A percentile compares a stretch with the other conserved stretches of the same genome.
Evolutionary conservation across 2,888 invertebrate species (phyloP).

Genomic region (Andrena fulva): DNA sequence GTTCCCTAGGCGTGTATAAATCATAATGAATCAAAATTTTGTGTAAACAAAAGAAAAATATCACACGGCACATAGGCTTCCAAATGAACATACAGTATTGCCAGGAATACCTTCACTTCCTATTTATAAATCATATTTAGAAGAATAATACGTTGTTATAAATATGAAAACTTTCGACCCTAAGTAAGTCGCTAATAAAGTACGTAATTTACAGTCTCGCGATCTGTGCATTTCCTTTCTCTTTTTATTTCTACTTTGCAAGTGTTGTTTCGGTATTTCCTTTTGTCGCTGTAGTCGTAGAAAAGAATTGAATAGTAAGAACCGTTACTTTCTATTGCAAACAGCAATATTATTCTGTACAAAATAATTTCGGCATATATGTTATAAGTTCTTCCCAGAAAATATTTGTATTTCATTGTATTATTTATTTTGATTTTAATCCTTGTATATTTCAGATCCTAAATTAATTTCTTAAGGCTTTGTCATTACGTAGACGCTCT

Average conservation of each 20-base stretch:
- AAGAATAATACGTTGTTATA: slow-evolving; percentile 52
- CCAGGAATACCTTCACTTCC: slow-evolving; percentile 39
- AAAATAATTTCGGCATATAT: slow-evolving; percentile 51
- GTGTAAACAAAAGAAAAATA: slow-evolving; percentile 3
- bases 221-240: slow-evolving; percentile 31
- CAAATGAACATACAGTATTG: slow-evolving; percentile 20
- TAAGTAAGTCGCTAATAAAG: slow-evolving; percentile 43
- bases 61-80: slow-evolving; percentile 17
- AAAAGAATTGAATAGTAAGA: slow-evolving; percentile 43
- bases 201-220: slow-evolving; percentile 56
- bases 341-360: slow-evolving; percentile 43
- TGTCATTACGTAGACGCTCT: slow-evolving; percentile 28
- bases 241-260: slow-evolving; percentile 10
- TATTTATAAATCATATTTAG: slow-evolving; percentile 37
- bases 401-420: slow-evolving; percentile 43
- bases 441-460: slow-evolving; percentile 38
- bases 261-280: slow-evolving; percentile 11
- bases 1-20: slow-evolving; percentile 11
- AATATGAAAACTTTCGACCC: slow-evolving; percentile 40
- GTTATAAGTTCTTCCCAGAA: slow-evolving; percentile 39
- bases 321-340: slow-evolving; percentile 37
- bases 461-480: slow-evolving; percentile 32
- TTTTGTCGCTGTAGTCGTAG: slow-evolving; percentile 28
- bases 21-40: not conserved
- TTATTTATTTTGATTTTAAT: slow-evolving; percentile 57